Conservation (phyloP, 2,797 vertebrate species). For the Anabacerthia variegaticeps region DNA sequence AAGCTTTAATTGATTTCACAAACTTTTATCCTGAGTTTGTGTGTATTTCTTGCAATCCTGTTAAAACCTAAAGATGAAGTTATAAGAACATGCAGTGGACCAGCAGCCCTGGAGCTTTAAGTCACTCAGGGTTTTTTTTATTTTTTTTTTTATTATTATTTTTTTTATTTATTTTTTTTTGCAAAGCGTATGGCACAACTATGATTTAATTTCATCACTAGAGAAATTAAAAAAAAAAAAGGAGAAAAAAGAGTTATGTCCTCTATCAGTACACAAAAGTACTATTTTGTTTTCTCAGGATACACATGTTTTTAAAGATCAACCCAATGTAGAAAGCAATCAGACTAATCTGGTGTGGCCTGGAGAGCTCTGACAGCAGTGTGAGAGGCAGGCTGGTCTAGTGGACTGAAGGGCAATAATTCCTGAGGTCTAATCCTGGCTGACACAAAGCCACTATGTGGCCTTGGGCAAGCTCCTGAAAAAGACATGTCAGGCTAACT, state of each 20-base stretch:
- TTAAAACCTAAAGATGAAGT: background rate
- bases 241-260: background rate
- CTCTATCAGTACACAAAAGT: background rate
- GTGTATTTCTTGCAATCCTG: background rate
- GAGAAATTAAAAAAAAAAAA: background rate
- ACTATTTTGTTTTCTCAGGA: background rate
- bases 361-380: background rate
- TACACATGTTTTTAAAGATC: conserved; percentile 4
- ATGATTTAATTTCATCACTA: background rate
- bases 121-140: background rate
- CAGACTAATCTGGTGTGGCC: conserved; percentile 33
- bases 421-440: conserved; percentile 60
- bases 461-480: conserved; percentile 54
- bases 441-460: conserved; percentile 21
- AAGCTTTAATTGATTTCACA: background rate
- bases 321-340: background rate
- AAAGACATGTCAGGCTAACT: conserved; percentile 59
- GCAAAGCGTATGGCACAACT: background rate
- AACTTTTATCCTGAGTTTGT: background rate
- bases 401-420: conserved; percentile 32
- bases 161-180: background rate
- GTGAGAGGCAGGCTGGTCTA: conserved; percentile 47
- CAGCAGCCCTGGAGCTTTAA: background rate
- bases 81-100: background rate
- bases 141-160: no score